Conservation (phyloP, 1,140 invertebrate genomes). For the Eupeodes corollae region DNA sequence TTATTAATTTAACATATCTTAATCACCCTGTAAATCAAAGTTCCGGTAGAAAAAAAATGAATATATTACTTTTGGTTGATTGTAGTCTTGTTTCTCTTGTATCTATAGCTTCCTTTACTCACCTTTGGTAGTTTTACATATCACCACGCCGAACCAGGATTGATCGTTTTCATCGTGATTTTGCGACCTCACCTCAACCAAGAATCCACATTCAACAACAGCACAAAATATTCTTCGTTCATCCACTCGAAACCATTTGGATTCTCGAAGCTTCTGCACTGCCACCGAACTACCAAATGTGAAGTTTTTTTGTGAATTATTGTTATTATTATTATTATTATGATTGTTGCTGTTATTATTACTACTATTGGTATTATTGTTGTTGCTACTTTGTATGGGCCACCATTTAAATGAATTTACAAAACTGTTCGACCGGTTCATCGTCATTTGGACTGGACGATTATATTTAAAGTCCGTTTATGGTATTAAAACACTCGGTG, state of each 20-base stretch:
- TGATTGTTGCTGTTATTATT: constrained; percentile 14
- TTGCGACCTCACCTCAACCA: constrained; percentile 46
- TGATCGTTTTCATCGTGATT: constrained; percentile 35
- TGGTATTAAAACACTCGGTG: too few species aligned
- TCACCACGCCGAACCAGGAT: constrained; percentile 45
- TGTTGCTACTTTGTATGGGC: constrained; percentile 29
- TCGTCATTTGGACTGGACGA: constrained; percentile 5
- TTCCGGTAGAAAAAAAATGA: not conserved
- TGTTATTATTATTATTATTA: constrained; percentile 12
- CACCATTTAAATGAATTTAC: constrained; percentile 34
- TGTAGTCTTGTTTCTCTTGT: not conserved
- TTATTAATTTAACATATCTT: not conserved
- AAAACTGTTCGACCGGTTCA: constrained; percentile 36
- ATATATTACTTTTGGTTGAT: not conserved
- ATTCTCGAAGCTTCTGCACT: constrained; percentile 52
- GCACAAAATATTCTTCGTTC: constrained; percentile 54
- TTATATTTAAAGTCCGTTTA: not conserved
- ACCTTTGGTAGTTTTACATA: constrained; percentile 57
- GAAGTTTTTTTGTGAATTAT: constrained; percentile 11
- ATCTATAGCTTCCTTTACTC: constrained; percentile 20
- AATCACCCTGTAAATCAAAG: not conserved
- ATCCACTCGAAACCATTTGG: constrained; percentile 54
- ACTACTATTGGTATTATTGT: not conserved
- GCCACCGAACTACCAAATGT: constrained; percentile 51
- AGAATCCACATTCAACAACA: constrained; percentile 54